phyloP scores from a whole-genome alignment of 2,113 vertebrate genomes.

The Polyodon spathula region DNA sequence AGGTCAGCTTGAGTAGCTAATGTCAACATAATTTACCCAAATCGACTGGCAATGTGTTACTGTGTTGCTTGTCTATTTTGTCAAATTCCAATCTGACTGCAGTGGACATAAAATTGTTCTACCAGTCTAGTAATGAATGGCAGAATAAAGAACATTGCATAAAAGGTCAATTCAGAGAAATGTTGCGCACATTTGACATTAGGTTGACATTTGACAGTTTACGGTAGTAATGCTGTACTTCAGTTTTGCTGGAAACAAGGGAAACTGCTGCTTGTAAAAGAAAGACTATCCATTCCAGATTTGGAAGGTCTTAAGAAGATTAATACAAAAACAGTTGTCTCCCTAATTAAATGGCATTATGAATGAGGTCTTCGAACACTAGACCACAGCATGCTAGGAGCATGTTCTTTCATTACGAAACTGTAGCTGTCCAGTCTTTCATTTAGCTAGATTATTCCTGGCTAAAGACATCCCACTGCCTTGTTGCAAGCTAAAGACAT shows the following conservation, averaged over 20 bases:
- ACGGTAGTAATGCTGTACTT: slow-evolving; percentile 8
- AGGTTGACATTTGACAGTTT: slow-evolving; percentile 12
- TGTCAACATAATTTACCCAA: slow-evolving; percentile 7
- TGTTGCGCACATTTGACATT: slow-evolving; percentile 8
- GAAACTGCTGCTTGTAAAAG: too few species aligned
- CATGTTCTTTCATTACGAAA: too few species aligned
- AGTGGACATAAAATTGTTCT: background rate
- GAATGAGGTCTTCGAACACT: too few species aligned
- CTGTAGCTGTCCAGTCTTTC: too few species aligned
- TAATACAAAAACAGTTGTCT: too few species aligned
- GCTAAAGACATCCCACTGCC: too few species aligned
- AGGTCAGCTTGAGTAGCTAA: slow-evolving; percentile 5
- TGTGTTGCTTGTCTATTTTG: background rate
- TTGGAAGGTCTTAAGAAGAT: too few species aligned
- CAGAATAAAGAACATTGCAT: background rate
- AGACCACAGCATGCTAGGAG: too few species aligned
- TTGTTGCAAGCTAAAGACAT: too few species aligned
- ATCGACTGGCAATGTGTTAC: slow-evolving; percentile 4
- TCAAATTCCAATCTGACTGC: slow-evolving; percentile 4
- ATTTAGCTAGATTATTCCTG: too few species aligned
- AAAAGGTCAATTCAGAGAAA: slow-evolving; percentile 14
- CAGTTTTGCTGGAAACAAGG: background rate
- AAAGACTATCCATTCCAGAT: too few species aligned
- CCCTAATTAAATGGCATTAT: too few species aligned
- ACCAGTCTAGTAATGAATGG: slow-evolving; percentile 12